Evolutionary conservation across 2,797 vertebrate genomes (phyloP).

Genomic region (Glyptemys insculpta): DNA sequence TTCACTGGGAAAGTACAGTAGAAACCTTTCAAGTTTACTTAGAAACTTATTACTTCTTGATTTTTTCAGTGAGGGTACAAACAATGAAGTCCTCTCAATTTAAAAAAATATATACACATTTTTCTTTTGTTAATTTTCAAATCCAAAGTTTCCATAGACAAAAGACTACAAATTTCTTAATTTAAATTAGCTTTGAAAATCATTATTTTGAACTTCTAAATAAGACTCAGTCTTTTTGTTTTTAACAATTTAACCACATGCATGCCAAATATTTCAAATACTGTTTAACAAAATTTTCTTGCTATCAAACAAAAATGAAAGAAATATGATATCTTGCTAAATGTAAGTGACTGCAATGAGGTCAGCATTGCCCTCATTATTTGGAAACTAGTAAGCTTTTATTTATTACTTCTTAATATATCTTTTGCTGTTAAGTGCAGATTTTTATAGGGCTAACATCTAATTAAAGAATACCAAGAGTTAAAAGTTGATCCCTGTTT

Average conservation of each 20-base stretch:
- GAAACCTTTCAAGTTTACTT: neutral
- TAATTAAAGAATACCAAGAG: constrained; percentile 87
- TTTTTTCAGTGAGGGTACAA: neutral
- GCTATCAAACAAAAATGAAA: constrained; percentile 22
- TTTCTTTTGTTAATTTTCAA: neutral
- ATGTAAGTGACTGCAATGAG: constrained; percentile 3
- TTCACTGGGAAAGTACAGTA: neutral
- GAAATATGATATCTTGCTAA: neutral
- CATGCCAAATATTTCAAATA: constrained; percentile 33
- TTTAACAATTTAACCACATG: constrained; percentile 66
- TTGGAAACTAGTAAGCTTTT: neutral
- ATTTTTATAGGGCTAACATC: constrained; percentile 30
- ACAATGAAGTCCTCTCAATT: neutral
- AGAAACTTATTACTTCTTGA: neutral
- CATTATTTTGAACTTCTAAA: constrained; percentile 31
- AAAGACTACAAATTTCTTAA: neutral
- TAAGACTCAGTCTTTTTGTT: constrained; percentile 36
- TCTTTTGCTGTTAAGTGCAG: neutral
- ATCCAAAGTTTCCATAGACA: constrained; percentile 25
- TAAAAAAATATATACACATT: neutral
- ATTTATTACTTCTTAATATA: constrained; percentile 8
- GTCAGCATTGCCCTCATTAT: neutral
- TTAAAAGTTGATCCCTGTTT: constrained; percentile 88
- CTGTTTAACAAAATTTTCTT: constrained; percentile 17
- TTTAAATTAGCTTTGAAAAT: constrained; percentile 26